These are phyloP conservation scores for Sula dactylatra DNA, from an alignment of 2,113 vertebrate species.

Conservation along the genomic window DNA sequence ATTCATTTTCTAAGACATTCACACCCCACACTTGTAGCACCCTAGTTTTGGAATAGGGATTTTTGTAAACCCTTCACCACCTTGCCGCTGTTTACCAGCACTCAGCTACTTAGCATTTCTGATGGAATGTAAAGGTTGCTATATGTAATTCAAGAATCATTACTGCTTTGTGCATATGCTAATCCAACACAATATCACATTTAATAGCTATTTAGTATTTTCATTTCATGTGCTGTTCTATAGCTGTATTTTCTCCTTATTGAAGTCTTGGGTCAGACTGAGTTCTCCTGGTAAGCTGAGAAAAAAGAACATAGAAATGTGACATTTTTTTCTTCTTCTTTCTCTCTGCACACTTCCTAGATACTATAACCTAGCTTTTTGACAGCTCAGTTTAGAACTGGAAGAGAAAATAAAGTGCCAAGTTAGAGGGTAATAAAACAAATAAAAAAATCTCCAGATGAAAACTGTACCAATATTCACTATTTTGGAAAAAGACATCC, in stretches of 20 bases:
- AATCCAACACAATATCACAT: neutral
- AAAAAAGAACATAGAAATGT: neutral
- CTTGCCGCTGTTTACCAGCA: neutral
- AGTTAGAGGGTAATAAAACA: neutral
- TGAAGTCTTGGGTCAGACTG: neutral
- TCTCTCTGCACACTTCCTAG: neutral
- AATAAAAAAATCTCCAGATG: neutral
- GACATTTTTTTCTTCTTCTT: neutral
- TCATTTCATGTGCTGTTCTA: neutral
- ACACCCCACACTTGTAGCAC: neutral
- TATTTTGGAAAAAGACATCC: neutral
- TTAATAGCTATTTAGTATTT: neutral
- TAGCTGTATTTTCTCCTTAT: neutral
- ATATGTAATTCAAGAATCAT: neutral
- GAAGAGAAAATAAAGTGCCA: neutral
- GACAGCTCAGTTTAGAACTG: neutral
- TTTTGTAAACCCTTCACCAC: neutral
- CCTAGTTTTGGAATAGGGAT: neutral
- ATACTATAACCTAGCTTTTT: neutral
- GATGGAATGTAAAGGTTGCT: neutral
- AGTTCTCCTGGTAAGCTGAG: neutral
- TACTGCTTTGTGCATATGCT: neutral
- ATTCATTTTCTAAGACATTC: neutral
- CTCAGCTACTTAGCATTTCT: neutral
- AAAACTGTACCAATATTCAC: neutral